Evolutionary conservation across 1,140 invertebrate species (phyloP).

Genomic region (Mercenaria mercenaria): DNA sequence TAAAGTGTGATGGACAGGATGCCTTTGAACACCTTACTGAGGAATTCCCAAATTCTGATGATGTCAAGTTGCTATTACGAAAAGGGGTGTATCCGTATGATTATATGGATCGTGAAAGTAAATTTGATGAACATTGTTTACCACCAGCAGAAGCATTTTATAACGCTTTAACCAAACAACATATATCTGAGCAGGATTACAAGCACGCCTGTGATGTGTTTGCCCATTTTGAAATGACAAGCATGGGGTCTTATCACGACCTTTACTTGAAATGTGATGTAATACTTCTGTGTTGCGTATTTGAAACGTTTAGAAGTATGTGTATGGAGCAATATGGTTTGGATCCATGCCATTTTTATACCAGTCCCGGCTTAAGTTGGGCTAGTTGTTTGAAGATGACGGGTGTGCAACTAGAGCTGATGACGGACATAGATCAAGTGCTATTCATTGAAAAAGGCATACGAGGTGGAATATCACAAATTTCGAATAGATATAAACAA

Average conservation of each 20-base stretch:
- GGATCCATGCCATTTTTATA: no score
- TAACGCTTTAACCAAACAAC: no score
- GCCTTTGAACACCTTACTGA: not conserved
- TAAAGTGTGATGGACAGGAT: not conserved
- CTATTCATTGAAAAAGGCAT: no score
- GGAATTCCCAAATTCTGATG: not conserved
- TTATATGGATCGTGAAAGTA: conserved; percentile 1
- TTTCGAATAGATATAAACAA: no score
- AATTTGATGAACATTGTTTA: conserved; percentile 45
- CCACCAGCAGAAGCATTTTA: conserved; percentile 54
- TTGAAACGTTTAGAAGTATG: conserved; percentile 68
- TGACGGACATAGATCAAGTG: no score
- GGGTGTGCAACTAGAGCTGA: no score
- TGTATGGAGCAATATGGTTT: conserved; percentile 41
- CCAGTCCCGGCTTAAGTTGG: no score
- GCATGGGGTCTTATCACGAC: conserved; percentile 69
- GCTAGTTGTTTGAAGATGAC: no score
- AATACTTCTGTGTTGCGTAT: conserved; percentile 58
- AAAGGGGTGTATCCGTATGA: conserved; percentile 52
- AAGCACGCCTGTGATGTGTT: conserved; percentile 46
- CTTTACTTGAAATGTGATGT: conserved; percentile 68
- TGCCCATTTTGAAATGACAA: no score
- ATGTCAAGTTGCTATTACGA: conserved; percentile 26
- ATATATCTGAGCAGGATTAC: conserved; percentile 53
- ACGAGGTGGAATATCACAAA: no score